Evolutionary conservation across 2,113 vertebrate genomes (phyloP), one percentile per base, ranked within the genome.

Genomic region (Mastomys coucha): DNA sequence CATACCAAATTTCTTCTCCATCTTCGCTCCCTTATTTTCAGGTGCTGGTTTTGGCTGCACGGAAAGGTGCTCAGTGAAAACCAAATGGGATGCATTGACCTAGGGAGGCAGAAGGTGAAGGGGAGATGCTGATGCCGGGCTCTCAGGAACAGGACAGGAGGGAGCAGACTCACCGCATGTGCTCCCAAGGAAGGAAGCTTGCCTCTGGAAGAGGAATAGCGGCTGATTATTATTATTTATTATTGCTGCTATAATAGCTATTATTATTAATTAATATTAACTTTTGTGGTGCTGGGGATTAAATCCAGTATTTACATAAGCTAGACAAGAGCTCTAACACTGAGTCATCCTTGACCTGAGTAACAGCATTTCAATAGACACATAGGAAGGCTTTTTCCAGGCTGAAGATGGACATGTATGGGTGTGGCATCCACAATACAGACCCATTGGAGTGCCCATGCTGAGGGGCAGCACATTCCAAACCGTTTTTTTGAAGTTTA

Each of bases 301-400:
- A 58, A 60, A 28, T 39, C 6, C 81, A 84, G 56, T 11, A 10
- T 36, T 81, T 33, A 56, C 51, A 22, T 56, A 81, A 19, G 33
- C 24, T 63, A 42, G 58, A 2, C 58, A 42, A 85, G 24, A 10
- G 7, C 3, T 75, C 20, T 73, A 39, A 10, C n/a, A 11, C 70
- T n/a, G 70, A 73, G 36, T 6, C 70, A 39, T n/a, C 36, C 70
- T 33, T 8, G 7, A 19, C 24, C 39, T 28, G 84, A 75, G 28
- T 20, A 90, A 42, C 67, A 56, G 31, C 13, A 60, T 93, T 91
- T 92, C 73, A 88, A 84, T 53, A 88, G 85, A 84, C 45, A 88
- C 72, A 51, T 36, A 93, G 45, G 60, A 45, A 77, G n/a, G 31
- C 24, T 56, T 28, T 67, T 77, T 10, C 11, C 28, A 22, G 33